Conservation (phyloP, 2,113 vertebrate species). For the Ochotona princeps region DNA sequence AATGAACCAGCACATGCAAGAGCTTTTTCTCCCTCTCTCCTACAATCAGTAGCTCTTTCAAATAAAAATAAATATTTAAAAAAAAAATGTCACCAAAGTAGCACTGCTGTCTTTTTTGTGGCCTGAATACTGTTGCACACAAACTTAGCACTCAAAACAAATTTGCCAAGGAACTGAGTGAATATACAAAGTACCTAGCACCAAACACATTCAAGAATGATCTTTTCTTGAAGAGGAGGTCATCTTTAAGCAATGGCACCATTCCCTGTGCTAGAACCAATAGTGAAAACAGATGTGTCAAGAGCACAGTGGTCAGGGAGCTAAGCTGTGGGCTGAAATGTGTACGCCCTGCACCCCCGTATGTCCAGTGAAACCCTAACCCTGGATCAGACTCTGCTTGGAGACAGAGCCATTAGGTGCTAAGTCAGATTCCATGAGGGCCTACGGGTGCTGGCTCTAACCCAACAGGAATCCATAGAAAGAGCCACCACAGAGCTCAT, state of each 20-base stretch:
- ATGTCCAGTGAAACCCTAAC: background rate
- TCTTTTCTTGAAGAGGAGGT: background rate
- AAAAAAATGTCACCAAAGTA: background rate
- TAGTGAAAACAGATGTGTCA: background rate
- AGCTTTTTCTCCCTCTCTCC: too few relatives aligned
- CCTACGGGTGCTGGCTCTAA: background rate
- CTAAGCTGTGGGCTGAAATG: background rate
- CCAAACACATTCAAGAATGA: background rate
- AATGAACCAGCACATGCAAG: too few relatives aligned
- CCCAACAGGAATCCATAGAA: background rate
- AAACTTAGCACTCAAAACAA: slow-evolving; percentile 1
- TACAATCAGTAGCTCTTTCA: too few relatives aligned
- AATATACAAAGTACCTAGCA: background rate
- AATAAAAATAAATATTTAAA: too few relatives aligned
- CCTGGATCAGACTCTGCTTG: background rate
- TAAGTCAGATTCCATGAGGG: background rate
- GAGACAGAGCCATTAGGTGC: background rate
- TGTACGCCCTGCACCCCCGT: background rate
- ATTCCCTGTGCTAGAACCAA: background rate
- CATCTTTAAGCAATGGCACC: background rate
- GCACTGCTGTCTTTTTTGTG: background rate
- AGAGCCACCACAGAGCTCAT: background rate
- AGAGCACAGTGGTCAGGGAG: background rate
- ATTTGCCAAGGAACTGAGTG: background rate
- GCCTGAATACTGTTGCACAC: background rate